Conservation (phyloP, 2,888 invertebrate species). For the Eristalis intricaria region DNA sequence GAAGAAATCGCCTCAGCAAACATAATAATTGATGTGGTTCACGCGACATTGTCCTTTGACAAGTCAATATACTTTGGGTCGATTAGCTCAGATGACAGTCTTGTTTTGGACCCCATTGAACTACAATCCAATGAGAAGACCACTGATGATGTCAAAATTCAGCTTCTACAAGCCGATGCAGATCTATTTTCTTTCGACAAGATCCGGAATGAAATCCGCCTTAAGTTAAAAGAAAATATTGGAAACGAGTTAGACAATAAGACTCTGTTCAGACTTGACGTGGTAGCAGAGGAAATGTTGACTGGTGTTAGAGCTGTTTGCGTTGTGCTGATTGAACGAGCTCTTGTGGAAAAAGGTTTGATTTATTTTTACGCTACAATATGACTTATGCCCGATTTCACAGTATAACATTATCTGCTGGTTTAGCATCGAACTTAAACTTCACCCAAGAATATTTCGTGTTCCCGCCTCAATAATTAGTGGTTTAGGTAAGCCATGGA, state of each 20-base stretch:
- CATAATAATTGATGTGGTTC: slow-evolving; percentile 21
- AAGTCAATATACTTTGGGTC: slow-evolving; percentile 17
- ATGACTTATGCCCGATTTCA: too few species aligned
- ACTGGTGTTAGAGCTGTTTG: background rate
- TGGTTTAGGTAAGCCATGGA: too few species aligned
- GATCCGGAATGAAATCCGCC: background rate
- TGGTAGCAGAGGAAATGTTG: slow-evolving; percentile 29
- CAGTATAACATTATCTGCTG: too few species aligned
- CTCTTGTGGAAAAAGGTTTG: background rate
- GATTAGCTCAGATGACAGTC: background rate
- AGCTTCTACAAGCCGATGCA: slow-evolving; percentile 3
- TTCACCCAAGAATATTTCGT: too few species aligned
- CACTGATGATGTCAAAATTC: slow-evolving; percentile 25
- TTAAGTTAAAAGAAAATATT: background rate
- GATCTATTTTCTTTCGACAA: slow-evolving; percentile 5
- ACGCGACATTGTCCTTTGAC: background rate
- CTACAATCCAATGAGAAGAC: slow-evolving; percentile 7
- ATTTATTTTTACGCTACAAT: background rate
- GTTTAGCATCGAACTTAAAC: too few species aligned
- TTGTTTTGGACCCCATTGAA: slow-evolving; percentile 19
- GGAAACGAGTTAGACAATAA: background rate
- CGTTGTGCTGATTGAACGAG: background rate
- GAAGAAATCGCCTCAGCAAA: slow-evolving; percentile 15
- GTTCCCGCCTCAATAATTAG: too few species aligned
- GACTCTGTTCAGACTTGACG: slow-evolving; percentile 5